Percentiles rank a stretch among this genome's conserved stretches.
These are phyloP conservation scores for Heliconius hewitsoni DNA, from an alignment of 1,140 invertebrate species.

Conservation along the genomic window DNA sequence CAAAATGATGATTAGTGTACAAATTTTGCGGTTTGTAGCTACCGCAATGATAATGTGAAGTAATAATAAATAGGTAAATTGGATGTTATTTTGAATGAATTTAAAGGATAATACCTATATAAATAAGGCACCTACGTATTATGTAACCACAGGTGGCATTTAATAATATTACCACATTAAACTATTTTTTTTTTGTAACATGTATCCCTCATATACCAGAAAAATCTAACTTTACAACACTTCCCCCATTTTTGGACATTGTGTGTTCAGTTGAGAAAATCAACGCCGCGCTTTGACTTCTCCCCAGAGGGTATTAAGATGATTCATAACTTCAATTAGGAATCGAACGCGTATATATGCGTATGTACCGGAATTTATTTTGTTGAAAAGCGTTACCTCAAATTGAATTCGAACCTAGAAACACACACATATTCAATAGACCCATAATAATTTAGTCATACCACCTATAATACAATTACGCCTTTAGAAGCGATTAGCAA, in stretches of 20 bases:
- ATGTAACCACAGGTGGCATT: too few species aligned
- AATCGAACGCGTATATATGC: too few species aligned
- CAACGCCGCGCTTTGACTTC: too few species aligned
- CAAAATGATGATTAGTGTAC: neutral
- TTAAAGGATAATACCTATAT: neutral
- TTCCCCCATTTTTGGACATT: too few species aligned
- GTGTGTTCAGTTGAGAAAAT: too few species aligned
- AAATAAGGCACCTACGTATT: too few species aligned
- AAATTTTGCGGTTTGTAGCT: neutral
- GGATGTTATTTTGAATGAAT: neutral
- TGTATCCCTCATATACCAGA: too few species aligned
- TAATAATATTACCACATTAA: too few species aligned
- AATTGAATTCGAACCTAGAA: neutral
- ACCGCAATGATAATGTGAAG: neutral
- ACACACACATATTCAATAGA: neutral
- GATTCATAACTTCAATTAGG: too few species aligned
- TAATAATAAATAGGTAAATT: neutral
- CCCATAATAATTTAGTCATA: neutral
- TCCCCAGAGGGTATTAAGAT: too few species aligned
- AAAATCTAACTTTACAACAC: too few species aligned
- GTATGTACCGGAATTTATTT: neutral
- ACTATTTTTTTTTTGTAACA: too few species aligned
- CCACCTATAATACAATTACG: neutral
- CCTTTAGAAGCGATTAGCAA: conserved; percentile 8
- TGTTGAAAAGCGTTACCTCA: neutral